phyloP scores from a whole-genome alignment of 2,113 vertebrate species.

The Cariama cristata region DNA sequence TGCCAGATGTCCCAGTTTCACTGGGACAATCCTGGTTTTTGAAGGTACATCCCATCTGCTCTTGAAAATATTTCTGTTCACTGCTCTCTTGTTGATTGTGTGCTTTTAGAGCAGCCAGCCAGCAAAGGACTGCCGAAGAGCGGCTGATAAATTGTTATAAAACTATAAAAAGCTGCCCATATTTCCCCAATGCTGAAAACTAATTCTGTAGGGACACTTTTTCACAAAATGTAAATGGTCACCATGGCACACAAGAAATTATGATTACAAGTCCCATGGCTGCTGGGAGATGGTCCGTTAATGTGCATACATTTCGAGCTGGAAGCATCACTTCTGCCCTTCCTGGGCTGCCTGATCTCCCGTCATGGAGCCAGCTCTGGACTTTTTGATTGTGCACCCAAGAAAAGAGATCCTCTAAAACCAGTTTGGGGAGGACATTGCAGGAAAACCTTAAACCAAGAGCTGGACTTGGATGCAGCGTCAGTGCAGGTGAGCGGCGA shows the following conservation, averaged over 20 bases:
- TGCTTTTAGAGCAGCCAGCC: constrained; percentile 72
- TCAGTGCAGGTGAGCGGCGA: background rate
- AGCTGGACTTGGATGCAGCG: background rate
- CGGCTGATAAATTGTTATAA: constrained; percentile 74
- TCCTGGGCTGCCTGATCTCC: background rate
- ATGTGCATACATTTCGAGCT: background rate
- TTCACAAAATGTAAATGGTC: constrained; percentile 55
- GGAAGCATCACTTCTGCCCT: background rate
- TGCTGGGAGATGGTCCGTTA: background rate
- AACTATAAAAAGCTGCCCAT: constrained; percentile 61
- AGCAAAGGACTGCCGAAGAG: constrained; percentile 67
- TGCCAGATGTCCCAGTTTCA: constrained; percentile 80
- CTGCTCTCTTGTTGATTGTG: constrained; percentile 72
- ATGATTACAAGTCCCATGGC: background rate
- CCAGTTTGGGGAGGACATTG: background rate
- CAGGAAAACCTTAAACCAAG: background rate
- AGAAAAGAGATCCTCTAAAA: background rate
- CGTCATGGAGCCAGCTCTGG: background rate
- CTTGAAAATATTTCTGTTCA: constrained; percentile 79
- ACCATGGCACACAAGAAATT: constrained; percentile 17
- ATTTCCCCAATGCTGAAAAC: constrained; percentile 54
- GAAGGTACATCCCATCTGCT: constrained; percentile 80
- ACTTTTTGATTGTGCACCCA: background rate
- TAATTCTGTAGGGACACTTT: constrained; percentile 51
- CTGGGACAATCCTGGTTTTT: constrained; percentile 77